These are phyloP conservation scores for Chamaea fasciata DNA, from an alignment of 2,113 vertebrate species.

Conservation along the genomic window DNA sequence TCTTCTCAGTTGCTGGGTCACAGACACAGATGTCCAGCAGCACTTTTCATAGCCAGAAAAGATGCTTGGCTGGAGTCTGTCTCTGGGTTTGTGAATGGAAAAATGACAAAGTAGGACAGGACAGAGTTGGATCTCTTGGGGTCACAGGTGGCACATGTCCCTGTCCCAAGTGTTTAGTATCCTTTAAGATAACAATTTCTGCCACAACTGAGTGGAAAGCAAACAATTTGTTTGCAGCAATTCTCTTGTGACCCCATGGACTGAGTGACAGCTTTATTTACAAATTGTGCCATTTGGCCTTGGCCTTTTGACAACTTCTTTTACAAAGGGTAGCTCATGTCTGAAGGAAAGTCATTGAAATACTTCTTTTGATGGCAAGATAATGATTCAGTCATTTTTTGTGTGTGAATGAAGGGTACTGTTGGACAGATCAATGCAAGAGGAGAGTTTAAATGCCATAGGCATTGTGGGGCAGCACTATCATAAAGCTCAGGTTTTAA, in stretches of 20 bases:
- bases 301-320: conserved; percentile 37
- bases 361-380: conserved; percentile 24
- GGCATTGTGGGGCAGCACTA: neutral
- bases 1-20: neutral
- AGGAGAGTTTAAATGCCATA: neutral
- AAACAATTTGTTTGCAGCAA: neutral
- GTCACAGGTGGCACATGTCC: neutral
- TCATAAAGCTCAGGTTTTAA: neutral
- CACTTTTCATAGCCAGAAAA: neutral
- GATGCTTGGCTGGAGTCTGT: neutral
- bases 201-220: neutral
- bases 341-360: conserved; percentile 30
- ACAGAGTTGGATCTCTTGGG: neutral
- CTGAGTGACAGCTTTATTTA: conserved; percentile 39
- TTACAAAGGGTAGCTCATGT: neutral
- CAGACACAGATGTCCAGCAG: neutral
- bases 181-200: neutral
- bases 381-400: conserved; percentile 8
- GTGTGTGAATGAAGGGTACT: neutral
- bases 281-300: conserved; percentile 34
- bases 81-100: neutral
- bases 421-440: conserved; percentile 6
- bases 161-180: neutral
- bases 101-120: neutral
- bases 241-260: neutral